Evolutionary conservation across 2,888 invertebrate species (phyloP), one percentile per base, ranked within the genome.

Genomic region (Melieria omissa): DNA sequence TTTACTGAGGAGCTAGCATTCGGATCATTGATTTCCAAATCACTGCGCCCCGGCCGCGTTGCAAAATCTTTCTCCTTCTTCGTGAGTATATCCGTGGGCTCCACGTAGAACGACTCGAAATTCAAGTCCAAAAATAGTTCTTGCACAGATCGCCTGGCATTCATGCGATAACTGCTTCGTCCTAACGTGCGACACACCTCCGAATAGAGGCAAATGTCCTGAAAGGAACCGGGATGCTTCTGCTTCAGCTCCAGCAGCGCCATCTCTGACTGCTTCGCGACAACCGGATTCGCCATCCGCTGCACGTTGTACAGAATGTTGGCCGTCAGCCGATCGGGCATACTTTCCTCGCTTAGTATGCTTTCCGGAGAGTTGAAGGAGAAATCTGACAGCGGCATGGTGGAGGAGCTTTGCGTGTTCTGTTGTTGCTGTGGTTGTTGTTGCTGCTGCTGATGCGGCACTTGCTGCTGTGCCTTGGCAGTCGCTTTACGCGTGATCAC

Each of bases 141-240:
- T 85, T 98, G 98, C 46, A 98, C 88, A 86, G 97, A 95, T 70
- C 96, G 90, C 10, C 98, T 90, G 4, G 96, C 93, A 74, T 91
- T 90, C 82, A 97, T 88, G 82, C 96, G 91, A 86, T 95, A 97
- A 58, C 93, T 92, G 84, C 93, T 93, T 68, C 91, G 90, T 0
- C 94, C 91, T 70, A 98, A 88, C 71, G 95, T 89, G 74, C 91
- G 91, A 84, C 95, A 93, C 12, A 97, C 93, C 86, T 98, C 98
- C 0, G 96, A 97, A 88, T 96, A 98, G 16, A 98, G 90, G 86
- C 98, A 98, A 73, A 95, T 89, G 83, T 96, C 95, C 87, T 95
- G 91, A 87, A 94, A 94, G 75, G 91, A 88, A 47, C 91, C 89
- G 4, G 93, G 92, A 86, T 93, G 90, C 52, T 90, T 90, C 81